A percentile compares a stretch with the other conserved stretches of the same genome.
phyloP scores from a whole-genome alignment of 2,888 invertebrate genomes.

The Timandra comae region DNA sequence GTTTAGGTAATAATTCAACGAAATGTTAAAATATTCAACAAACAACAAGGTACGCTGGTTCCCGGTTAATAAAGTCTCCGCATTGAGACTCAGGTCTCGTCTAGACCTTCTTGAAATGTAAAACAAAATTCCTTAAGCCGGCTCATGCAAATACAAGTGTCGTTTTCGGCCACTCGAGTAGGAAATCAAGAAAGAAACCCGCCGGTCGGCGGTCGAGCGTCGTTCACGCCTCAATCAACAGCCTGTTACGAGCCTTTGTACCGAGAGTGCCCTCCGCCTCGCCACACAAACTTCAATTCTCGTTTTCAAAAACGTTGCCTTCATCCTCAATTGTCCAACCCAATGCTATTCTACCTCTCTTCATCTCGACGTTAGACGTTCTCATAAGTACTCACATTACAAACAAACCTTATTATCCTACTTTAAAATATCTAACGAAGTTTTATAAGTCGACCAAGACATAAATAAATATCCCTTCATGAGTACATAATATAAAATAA shows the following conservation, averaged over 20 bases:
- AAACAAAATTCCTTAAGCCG: conserved; percentile 52
- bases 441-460: neutral
- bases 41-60: neutral
- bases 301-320: conserved; percentile 26
- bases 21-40: no score
- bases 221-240: conserved; percentile 75
- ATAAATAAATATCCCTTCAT: neutral
- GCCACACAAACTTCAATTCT: conserved; percentile 47
- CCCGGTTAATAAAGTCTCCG: conserved; percentile 15
- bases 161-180: conserved; percentile 70
- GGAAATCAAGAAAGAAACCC: conserved; percentile 74
- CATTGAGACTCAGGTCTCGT: conserved; percentile 26
- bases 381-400: conserved; percentile 8
- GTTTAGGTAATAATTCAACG: no score
- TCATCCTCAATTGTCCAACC: conserved; percentile 20
- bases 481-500: neutral
- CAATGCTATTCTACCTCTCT: conserved; percentile 8
- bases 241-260: conserved; percentile 64
- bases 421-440: neutral
- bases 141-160: conserved; percentile 71
- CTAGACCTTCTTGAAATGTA: conserved; percentile 35
- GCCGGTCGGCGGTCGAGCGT: conserved; percentile 56
- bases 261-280: conserved; percentile 46
- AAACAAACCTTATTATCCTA: no score
- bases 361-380: no score